Base-by-base conservation (phyloP, 2,797 vertebrate genomes). In the Ataeniobius toweri region DNA sequence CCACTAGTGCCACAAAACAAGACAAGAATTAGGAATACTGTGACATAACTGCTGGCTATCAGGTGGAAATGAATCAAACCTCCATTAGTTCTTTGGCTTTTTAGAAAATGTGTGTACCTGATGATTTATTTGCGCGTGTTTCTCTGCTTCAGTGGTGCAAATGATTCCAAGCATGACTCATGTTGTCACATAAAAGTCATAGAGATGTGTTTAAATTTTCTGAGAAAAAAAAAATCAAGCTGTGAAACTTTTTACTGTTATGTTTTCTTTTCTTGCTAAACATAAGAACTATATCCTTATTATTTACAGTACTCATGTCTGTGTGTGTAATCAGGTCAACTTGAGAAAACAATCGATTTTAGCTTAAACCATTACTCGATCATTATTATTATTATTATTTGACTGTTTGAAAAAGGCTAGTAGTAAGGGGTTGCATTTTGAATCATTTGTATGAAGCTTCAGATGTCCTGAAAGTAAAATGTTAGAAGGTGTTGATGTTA, bases 391-490 rank as follows among this genome's bases (percentile, higher is more conserved):
- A 55, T 44, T 67, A 80, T 86, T 79, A 80, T 73, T 78, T 83
- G 80, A 83, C 80, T 20, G 77, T 78, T 79, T 81, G 72, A 78
- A 76, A 76, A 71, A 73, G 63, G 71, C 68, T 12, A 74, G 61
- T 16, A 65, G 72, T 51, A 44, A 77, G 14, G 68, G 78, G 73
- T 69, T 80, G 68, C 53, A 63, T 78, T 79, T 82, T 59, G 67
- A 16, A 83, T 80, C 26, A 6, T 85, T 78, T 71, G 26, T 65
- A 59, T 73, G 50, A 69, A 28, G 79, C 68, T 84, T 85, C 89
- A 89, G 81, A 85, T 89, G 87, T 90, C 77, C 61, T 77, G 65
- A 71, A n/a, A 44, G 71, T 77, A 53, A 78, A 81, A 81, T 63
- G 68, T 12, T 22, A 73, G 71, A 80, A 69, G 67, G 31, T 81